Base-by-base conservation (phyloP, 2,113 vertebrate species). In the Emydura subglobosa region DNA sequence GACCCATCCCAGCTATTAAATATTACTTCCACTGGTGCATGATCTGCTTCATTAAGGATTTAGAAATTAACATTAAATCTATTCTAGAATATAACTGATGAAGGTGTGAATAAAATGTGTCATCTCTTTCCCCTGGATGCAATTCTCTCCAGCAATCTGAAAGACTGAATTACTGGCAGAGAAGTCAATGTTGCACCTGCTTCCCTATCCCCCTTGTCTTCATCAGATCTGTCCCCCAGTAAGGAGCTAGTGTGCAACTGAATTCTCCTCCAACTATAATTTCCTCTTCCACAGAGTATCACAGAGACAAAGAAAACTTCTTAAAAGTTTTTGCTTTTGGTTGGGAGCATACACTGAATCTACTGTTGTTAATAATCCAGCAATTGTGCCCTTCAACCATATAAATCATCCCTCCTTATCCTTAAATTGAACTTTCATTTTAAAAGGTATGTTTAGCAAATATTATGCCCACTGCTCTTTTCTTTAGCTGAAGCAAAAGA, bases 71-170 rank as follows among this genome's bases (percentile, higher is more conserved):
- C 80, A 86, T 74, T 91, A 53, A 76, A 80, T 83, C 87, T 96
- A 54, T 95, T 96, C 89, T 81, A 81, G 53, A 50, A 51, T 91
- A 74, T 83, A 93, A 95, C 84, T 91, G 1, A 90, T 92, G 90
- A 91, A 61, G 72, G 72, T 92, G 57, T 92, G 87, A 86, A 82
- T 94, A 87, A 95, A 94, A 87, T n/a, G 12, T 83, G 79, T 92
- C 87, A 94, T 95, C 90, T 84, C 72, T 80, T 24, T 97, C 89
- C 85, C 94, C 90, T 95, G 72, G 95, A 16, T 94, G 65, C 72
- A 82, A 9, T 86, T 74, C 9, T 93, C 44, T 86, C 49, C 74
- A 89, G 81, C 93, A 93, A 92, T 96, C 86, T 94, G 39, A 54
- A 74, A 92, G 87, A 80, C 87, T 42, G 83, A 89, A 85, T 50